Conservation (phyloP, 1,140 invertebrate species). For the Drosophila novamexicana region DNA sequence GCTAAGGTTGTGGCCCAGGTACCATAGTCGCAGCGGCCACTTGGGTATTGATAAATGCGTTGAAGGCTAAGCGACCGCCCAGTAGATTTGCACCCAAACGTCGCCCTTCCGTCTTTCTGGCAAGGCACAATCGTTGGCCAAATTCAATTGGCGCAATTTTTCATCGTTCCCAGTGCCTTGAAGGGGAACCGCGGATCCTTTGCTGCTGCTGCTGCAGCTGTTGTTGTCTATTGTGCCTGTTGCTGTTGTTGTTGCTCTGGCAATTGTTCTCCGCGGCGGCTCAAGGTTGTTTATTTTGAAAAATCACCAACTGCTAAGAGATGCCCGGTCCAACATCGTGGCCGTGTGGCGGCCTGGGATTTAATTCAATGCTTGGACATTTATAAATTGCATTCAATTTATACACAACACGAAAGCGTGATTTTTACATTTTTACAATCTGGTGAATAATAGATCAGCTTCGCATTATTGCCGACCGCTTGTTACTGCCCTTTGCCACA, state of each 20-base stretch:
- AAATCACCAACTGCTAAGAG: conserved; percentile 70
- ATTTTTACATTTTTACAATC: conserved; percentile 83
- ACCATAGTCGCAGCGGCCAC: conserved; percentile 43
- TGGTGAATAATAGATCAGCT: conserved; percentile 81
- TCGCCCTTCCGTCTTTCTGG: conserved; percentile 44
- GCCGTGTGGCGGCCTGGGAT: conserved; percentile 70
- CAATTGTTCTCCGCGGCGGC: conserved; percentile 50
- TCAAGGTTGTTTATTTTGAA: conserved; percentile 83
- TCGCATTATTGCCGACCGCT: conserved; percentile 62
- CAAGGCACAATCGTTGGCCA: conserved; percentile 74
- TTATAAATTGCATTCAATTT: conserved; percentile 82
- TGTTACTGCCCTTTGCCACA: conserved; percentile 40
- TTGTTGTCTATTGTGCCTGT: conserved; percentile 67
- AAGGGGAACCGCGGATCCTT: conserved; percentile 65
- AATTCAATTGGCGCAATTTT: conserved; percentile 83
- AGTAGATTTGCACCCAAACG: conserved; percentile 68
- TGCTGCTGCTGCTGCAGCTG: conserved; percentile 23
- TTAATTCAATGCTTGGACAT: conserved; percentile 80
- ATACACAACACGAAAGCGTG: conserved; percentile 82
- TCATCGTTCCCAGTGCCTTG: conserved; percentile 66
- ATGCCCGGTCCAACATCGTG: conserved; percentile 43
- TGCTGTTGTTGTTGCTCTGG: conserved; percentile 35
- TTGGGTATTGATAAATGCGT: conserved; percentile 82
- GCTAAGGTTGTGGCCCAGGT: conserved; percentile 10
- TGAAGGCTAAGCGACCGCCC: conserved; percentile 81